These are phyloP conservation scores for Myotis pilosus DNA, from an alignment of 2,797 vertebrate genomes.

Conservation along the genomic window DNA sequence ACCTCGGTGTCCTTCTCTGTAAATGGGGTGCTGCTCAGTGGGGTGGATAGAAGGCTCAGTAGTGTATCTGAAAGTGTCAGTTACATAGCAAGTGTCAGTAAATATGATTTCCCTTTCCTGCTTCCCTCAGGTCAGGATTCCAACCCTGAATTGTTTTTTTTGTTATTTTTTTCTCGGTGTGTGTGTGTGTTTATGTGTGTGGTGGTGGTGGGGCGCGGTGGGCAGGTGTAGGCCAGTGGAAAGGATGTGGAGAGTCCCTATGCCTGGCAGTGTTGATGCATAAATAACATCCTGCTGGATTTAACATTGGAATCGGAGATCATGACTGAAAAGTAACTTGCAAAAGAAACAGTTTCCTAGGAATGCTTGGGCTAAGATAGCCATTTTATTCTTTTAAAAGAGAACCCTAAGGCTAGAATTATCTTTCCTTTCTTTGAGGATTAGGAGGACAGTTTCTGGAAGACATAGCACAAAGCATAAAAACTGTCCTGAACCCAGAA, in stretches of 20 bases:
- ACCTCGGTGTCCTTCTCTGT: neutral
- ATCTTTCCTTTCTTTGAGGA: slow-evolving; percentile 4
- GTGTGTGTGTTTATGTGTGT: too few species aligned
- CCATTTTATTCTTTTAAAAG: neutral
- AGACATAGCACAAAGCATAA: neutral
- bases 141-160: neutral
- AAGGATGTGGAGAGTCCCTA: neutral
- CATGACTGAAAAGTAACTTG: neutral
- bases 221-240: neutral
- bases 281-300: neutral
- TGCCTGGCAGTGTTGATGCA: neutral
- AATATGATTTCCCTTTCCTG: neutral
- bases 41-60: neutral
- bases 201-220: too few species aligned
- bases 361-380: neutral
- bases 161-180: too few species aligned
- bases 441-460: neutral
- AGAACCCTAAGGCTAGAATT: neutral
- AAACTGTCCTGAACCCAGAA: neutral
- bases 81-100: neutral
- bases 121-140: neutral
- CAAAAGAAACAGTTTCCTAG: neutral
- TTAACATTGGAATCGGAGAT: neutral
- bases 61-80: neutral
- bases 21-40: neutral